Percentiles rank a stretch among this genome's conserved stretches.
Evolutionary conservation across 2,888 invertebrate genomes (phyloP).

Genomic region (Rosalia funebris): DNA sequence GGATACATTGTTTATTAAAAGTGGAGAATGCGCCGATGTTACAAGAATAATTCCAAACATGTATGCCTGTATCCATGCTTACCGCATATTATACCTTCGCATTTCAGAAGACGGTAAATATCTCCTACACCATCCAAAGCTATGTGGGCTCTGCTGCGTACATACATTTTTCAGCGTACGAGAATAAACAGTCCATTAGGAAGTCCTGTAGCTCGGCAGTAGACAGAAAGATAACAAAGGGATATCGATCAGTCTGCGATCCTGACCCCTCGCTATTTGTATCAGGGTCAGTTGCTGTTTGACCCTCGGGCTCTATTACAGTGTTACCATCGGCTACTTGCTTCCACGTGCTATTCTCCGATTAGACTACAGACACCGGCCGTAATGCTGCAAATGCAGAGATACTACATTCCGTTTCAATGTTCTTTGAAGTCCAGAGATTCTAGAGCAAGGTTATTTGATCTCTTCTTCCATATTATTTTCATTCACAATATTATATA

Average conservation of each 20-base stretch:
- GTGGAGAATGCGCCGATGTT: no score
- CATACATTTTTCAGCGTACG: not conserved
- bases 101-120: no score
- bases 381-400: not conserved
- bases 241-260: slow-evolving; percentile 41
- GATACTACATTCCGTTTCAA: not conserved
- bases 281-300: slow-evolving; percentile 40
- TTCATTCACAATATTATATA: no score
- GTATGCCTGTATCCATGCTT: no score
- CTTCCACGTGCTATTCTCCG: slow-evolving; percentile 11
- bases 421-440: no score
- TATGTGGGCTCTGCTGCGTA: not conserved
- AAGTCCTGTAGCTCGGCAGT: slow-evolving; percentile 15
- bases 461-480: no score
- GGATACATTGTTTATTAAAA: no score
- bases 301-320: slow-evolving; percentile 22
- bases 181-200: not conserved
- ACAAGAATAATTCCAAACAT: no score
- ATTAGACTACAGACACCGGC: not conserved
- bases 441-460: no score
- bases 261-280: slow-evolving; percentile 39
- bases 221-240: slow-evolving; percentile 37
- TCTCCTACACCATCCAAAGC: not conserved
- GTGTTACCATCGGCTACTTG: slow-evolving; percentile 1
- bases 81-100: no score